Percentiles rank a stretch among this genome's conserved stretches.
Conservation (phyloP, 2,113 vertebrate species). For the Sterna hirundo region DNA sequence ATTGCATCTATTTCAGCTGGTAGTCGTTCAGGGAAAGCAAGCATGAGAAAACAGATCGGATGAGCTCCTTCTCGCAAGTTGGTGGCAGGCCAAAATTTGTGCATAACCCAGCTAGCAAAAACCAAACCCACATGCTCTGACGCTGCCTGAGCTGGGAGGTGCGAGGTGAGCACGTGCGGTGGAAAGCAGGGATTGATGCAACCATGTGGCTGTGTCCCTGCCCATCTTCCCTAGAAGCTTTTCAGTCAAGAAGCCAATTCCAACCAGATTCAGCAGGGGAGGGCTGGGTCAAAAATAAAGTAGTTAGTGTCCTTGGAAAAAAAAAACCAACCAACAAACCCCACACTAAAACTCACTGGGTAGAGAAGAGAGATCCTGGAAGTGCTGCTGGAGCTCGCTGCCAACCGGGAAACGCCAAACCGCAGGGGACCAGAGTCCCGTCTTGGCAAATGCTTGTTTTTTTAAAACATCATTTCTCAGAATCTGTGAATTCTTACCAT, state of each 20-base stretch:
- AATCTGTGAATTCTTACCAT: neutral
- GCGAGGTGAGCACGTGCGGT: neutral
- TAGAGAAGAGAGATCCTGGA: neutral
- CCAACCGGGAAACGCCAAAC: fast-evolving
- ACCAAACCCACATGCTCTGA: neutral
- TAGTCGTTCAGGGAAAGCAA: neutral
- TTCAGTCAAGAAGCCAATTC: neutral
- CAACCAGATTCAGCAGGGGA: neutral
- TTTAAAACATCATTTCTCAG: neutral
- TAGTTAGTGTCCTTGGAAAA: neutral
- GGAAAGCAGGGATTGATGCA: neutral
- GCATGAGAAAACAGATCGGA: neutral
- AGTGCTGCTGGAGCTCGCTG: neutral
- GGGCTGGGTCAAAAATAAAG: neutral
- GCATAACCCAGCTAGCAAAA: neutral
- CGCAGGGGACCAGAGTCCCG: fast-evolving
- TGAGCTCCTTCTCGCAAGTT: neutral
- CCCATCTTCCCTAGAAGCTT: neutral
- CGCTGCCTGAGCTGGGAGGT: neutral
- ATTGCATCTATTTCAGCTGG: neutral
- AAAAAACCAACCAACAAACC: neutral
- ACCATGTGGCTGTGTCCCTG: neutral
- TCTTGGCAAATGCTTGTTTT: neutral
- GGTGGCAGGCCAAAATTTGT: neutral
- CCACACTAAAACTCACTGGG: too few relatives aligned